Conservation (phyloP, 2,888 invertebrate genomes). For the Cryptus armator region DNA sequence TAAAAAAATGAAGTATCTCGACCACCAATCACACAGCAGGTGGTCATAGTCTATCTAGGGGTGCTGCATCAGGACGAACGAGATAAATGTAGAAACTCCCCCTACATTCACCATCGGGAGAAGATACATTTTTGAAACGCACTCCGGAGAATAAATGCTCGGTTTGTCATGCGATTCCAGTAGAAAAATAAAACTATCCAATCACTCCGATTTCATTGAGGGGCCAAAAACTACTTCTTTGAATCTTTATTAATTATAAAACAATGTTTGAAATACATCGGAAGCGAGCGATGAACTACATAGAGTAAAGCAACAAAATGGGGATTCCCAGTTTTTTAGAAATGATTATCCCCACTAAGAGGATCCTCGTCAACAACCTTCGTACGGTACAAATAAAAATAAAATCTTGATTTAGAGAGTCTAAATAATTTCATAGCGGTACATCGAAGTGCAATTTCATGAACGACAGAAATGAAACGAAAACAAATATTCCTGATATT, state of each 20-base stretch:
- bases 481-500: too few species aligned
- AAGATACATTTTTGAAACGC: slow-evolving; percentile 9
- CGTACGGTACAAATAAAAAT: neutral
- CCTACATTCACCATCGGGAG: slow-evolving; percentile 45
- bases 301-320: neutral
- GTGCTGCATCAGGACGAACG: slow-evolving; percentile 66
- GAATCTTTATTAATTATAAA: neutral
- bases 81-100: slow-evolving; percentile 76
- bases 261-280: neutral
- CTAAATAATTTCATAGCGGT: neutral
- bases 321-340: neutral
- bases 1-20: slow-evolving; percentile 81
- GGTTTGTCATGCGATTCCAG: neutral
- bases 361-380: neutral
- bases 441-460: neutral
- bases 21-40: slow-evolving; percentile 82
- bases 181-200: neutral
- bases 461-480: too few species aligned
- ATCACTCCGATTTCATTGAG: neutral
- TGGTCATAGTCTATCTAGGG: slow-evolving; percentile 67
- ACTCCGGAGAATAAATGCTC: neutral
- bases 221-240: neutral
- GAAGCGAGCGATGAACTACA: neutral
- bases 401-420: neutral
- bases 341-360: neutral